phyloP scores from a whole-genome alignment of 2,113 vertebrate species.

The Vireo altiloquus region DNA sequence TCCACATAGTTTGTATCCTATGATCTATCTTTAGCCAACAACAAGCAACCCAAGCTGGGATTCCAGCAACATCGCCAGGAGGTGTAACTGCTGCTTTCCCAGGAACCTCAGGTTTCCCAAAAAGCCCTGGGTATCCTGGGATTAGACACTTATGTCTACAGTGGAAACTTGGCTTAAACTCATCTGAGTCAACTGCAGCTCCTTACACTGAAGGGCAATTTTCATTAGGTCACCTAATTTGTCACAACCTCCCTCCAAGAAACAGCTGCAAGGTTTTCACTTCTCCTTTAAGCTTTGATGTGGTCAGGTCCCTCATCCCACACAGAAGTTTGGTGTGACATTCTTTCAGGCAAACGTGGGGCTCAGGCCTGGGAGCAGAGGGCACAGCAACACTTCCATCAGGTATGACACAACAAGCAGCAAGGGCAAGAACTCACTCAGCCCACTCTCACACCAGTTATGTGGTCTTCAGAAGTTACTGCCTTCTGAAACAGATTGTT shows the following conservation, averaged over 20 bases:
- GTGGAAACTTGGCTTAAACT: slow-evolving; percentile 26
- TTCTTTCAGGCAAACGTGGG: not conserved
- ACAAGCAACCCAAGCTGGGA: not conserved
- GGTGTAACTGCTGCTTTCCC: not conserved
- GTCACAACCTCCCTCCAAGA: not conserved
- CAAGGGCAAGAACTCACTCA: not conserved
- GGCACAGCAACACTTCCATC: not conserved
- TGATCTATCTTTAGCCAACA: not conserved
- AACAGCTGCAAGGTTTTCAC: not conserved
- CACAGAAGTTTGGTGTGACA: not conserved
- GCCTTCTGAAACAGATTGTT: not conserved
- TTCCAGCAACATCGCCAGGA: not conserved
- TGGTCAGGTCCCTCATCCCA: not conserved
- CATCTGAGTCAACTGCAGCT: not conserved
- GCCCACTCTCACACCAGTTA: not conserved
- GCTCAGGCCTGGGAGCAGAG: not conserved
- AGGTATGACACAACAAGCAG: not conserved
- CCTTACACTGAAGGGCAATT: not conserved
- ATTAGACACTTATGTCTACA: not conserved
- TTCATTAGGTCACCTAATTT: not conserved
- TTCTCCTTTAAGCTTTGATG: not conserved
- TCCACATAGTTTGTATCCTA: not conserved
- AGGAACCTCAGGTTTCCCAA: not conserved
- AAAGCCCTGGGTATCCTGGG: not conserved
- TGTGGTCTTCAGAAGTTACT: not conserved